Evolutionary conservation across 2,113 vertebrate genomes (phyloP).

Genomic region (Sorex araneus): DNA sequence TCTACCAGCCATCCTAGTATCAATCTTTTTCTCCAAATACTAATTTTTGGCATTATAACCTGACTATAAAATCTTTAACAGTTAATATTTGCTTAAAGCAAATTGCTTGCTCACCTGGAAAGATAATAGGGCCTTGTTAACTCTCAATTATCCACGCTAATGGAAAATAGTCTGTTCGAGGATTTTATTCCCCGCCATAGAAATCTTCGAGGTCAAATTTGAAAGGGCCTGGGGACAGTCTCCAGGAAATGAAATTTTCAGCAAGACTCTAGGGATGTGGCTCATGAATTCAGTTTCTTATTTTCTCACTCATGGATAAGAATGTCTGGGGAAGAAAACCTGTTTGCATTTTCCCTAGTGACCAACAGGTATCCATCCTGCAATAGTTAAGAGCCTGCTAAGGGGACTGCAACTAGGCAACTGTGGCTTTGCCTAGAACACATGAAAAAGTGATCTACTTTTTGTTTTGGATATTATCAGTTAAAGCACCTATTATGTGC

Average conservation of each 20-base stretch:
- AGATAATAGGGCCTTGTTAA: slow-evolving; percentile 47
- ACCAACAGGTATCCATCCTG: not conserved
- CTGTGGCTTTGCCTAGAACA: not conserved
- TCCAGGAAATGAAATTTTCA: slow-evolving; percentile 63
- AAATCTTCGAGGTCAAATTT: slow-evolving; percentile 57
- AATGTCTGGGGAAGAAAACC: not conserved
- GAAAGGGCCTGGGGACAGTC: not conserved
- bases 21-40: not conserved
- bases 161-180: slow-evolving; percentile 30
- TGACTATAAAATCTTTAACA: not conserved
- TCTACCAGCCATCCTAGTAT: not conserved
- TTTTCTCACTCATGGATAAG: slow-evolving; percentile 1
- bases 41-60: slow-evolving; percentile 1
- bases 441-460: not conserved
- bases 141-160: slow-evolving; percentile 55
- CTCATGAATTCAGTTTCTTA: slow-evolving; percentile 10
- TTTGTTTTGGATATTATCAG: not conserved
- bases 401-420: not conserved
- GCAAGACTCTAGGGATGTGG: not conserved
- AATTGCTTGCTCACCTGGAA: slow-evolving; percentile 61
- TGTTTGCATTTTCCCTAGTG: not conserved
- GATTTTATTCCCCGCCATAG: not conserved
- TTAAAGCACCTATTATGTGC: not conserved
- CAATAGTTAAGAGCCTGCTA: accelerated
- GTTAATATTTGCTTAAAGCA: slow-evolving; percentile 58